phyloP scores from a whole-genome alignment of 2,113 vertebrate species.

The Mobula birostris region DNA sequence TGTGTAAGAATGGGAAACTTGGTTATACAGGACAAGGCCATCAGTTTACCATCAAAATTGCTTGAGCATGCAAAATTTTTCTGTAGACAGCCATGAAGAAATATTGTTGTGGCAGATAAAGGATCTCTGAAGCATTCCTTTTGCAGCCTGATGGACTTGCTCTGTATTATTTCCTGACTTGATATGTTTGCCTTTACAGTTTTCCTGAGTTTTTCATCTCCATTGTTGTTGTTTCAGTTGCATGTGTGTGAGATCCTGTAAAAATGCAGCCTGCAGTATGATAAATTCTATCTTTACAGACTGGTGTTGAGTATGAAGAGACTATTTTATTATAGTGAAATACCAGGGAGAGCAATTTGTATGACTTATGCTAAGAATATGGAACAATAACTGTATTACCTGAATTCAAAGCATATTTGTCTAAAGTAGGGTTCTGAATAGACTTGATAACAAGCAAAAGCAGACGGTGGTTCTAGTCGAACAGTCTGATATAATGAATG shows the following conservation, averaged over 20 bases:
- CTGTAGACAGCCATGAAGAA: not conserved
- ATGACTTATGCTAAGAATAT: slow-evolving; percentile 3
- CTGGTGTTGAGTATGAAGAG: not conserved
- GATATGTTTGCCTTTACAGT: not conserved
- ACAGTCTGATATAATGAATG: not conserved
- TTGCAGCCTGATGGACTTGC: not conserved
- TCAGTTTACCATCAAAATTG: not conserved
- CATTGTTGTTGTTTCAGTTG: not conserved
- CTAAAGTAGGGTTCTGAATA: not conserved
- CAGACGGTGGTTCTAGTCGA: not conserved
- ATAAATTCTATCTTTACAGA: slow-evolving; percentile 16
- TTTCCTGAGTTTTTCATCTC: not conserved
- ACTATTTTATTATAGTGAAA: not conserved
- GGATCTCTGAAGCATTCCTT: not conserved
- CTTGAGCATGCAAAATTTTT: not conserved
- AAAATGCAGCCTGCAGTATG: not conserved
- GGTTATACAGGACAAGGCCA: not conserved
- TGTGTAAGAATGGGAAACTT: not conserved
- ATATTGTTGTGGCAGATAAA: not conserved
- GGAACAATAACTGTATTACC: not conserved
- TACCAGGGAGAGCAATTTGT: slow-evolving; percentile 3
- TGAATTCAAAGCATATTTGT: slow-evolving; percentile 10
- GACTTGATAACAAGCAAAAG: not conserved
- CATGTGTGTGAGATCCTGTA: not conserved
- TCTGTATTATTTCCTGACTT: not conserved